Evolutionary conservation across 2,797 vertebrate species (phyloP).

Genomic region (Hirundo rustica): DNA sequence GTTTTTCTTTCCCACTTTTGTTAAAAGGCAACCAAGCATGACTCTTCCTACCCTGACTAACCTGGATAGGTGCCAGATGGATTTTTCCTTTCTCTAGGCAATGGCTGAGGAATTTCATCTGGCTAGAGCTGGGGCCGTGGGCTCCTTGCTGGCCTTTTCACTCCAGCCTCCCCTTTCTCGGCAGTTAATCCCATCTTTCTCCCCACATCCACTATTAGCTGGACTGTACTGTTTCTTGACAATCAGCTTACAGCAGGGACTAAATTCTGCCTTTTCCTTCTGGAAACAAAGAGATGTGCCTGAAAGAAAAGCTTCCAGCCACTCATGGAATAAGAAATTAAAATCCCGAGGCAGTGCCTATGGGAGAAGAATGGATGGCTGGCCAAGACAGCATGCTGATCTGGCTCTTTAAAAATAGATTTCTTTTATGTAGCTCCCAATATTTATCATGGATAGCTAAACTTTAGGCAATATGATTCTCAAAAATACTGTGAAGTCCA

Average conservation of each 20-base stretch:
- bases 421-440: not conserved
- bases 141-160: slow-evolving; percentile 59
- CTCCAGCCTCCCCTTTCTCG: slow-evolving; percentile 9
- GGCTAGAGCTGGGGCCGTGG: not conserved
- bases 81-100: slow-evolving; percentile 56
- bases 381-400: not conserved
- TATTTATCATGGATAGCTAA: slow-evolving; percentile 51
- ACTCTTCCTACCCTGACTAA: slow-evolving; percentile 45
- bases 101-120: slow-evolving; percentile 59
- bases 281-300: slow-evolving; percentile 40
- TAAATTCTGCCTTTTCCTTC: slow-evolving; percentile 19
- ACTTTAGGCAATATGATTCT: slow-evolving; percentile 37
- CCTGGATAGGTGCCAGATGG: slow-evolving; percentile 46
- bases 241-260: slow-evolving; percentile 46
- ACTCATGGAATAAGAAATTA: slow-evolving; percentile 8
- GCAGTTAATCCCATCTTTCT: slow-evolving; percentile 54
- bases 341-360: slow-evolving; percentile 1
- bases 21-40: slow-evolving; percentile 62
- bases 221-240: not conserved
- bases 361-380: not conserved
- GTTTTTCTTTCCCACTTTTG: slow-evolving; percentile 57
- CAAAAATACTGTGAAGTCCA: slow-evolving; percentile 51
- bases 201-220: slow-evolving; percentile 11
- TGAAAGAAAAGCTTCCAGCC: slow-evolving; percentile 50
- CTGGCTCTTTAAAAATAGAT: slow-evolving; percentile 28